These are phyloP conservation scores for Ectropis grisescens DNA, from an alignment of 1,140 invertebrate species.

Conservation along the genomic window DNA sequence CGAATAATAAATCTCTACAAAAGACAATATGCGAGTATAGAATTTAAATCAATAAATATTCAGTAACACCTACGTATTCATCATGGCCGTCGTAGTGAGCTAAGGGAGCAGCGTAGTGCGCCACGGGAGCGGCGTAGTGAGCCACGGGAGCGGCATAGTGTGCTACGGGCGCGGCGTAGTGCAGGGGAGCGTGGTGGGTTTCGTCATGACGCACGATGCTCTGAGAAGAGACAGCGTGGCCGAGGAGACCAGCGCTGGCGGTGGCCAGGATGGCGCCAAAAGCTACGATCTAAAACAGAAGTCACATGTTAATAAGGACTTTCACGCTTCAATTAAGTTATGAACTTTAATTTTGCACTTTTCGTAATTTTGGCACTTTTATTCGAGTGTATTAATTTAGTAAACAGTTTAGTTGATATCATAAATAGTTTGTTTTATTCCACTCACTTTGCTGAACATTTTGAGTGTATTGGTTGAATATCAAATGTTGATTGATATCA, in stretches of 20 bases:
- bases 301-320: background rate
- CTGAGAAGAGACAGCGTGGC: slow-evolving; percentile 41
- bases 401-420: slow-evolving; percentile 5
- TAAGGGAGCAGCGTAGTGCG: slow-evolving; percentile 17
- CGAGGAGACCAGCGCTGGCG: slow-evolving; percentile 28
- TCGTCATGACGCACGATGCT: slow-evolving; percentile 45
- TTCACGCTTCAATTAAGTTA: background rate
- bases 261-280: slow-evolving; percentile 26
- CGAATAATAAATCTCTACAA: background rate
- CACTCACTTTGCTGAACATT: slow-evolving; percentile 7
- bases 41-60: slow-evolving; percentile 4
- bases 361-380: background rate
- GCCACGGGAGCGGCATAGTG: slow-evolving; percentile 20
- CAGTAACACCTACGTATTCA: slow-evolving; percentile 23
- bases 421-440: background rate
- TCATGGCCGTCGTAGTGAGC: slow-evolving; percentile 23
- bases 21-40: too few species aligned
- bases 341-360: background rate
- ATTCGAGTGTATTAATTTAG: too few species aligned
- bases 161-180: slow-evolving; percentile 19
- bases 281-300: slow-evolving; percentile 30
- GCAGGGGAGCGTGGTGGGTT: slow-evolving; percentile 16
- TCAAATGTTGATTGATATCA: background rate
- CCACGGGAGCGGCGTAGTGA: slow-evolving; percentile 30
- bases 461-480: background rate